Percentiles rank a stretch among this genome's conserved stretches.
These are phyloP conservation scores for Schrankia costaestrigalis DNA, from an alignment of 2,888 invertebrate species.

Conservation along the genomic window DNA sequence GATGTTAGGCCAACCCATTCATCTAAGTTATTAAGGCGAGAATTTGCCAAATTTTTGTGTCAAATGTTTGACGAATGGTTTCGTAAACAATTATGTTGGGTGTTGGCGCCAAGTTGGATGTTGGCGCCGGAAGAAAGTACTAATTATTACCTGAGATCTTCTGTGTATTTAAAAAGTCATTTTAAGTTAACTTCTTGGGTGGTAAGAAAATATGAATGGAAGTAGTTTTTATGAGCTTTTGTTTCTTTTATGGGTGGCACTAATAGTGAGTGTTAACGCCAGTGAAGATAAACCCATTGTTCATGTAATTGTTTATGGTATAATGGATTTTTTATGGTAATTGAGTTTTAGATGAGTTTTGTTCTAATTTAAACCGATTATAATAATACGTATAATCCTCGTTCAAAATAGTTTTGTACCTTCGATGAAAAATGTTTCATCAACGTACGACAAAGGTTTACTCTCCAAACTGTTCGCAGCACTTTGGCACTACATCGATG, in stretches of 20 bases:
- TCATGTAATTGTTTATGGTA: conserved; percentile 6
- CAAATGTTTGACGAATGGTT: conserved; percentile 50
- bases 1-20: conserved; percentile 37
- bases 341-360: too few species aligned
- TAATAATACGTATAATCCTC: too few species aligned
- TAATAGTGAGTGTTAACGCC: conserved; percentile 17
- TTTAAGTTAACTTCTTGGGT: conserved; percentile 43
- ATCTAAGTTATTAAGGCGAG: conserved; percentile 37
- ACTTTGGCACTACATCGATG: too few species aligned
- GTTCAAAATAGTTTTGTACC: too few species aligned
- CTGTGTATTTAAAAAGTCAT: conserved; percentile 39
- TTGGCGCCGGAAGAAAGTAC: conserved; percentile 30
- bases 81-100: conserved; percentile 20
- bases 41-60: conserved; percentile 52
- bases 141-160: conserved; percentile 40
- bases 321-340: neutral
- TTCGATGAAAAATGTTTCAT: too few species aligned
- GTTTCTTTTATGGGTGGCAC: conserved; percentile 19
- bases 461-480: too few species aligned
- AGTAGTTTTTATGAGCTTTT: conserved; percentile 20
- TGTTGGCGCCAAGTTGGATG: conserved; percentile 40
- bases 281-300: conserved; percentile 21
- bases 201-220: conserved; percentile 41
- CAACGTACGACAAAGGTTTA: too few species aligned
- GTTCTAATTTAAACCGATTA: too few species aligned